Conservation (phyloP, 2,113 vertebrate species). For the Pelobates fuscus region DNA sequence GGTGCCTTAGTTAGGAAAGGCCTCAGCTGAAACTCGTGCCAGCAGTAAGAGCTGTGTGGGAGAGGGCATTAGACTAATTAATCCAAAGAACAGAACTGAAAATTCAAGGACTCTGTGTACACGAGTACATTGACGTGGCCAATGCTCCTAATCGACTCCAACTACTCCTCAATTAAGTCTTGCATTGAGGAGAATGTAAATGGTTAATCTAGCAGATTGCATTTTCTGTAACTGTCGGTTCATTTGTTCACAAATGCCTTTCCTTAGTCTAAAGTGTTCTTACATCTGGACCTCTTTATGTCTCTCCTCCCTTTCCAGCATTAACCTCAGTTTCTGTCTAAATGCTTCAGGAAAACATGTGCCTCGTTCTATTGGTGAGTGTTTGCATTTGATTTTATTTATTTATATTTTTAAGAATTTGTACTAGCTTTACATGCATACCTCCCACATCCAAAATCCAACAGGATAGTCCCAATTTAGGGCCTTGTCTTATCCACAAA, state of each 20-base stretch:
- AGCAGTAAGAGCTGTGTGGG: background rate
- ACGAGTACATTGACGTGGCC: background rate
- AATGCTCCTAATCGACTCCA: background rate
- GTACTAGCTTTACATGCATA: too few relatives aligned
- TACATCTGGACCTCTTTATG: constrained; percentile 31
- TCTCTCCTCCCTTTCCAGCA: constrained; percentile 68
- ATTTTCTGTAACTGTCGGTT: background rate
- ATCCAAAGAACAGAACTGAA: background rate
- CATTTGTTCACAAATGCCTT: background rate
- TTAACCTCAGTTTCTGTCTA: constrained; percentile 91
- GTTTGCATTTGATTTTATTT: background rate
- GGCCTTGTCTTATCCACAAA: too few relatives aligned
- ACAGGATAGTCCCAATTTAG: too few relatives aligned
- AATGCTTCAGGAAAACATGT: constrained; percentile 86
- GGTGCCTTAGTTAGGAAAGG: background rate
- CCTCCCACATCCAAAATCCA: too few relatives aligned
- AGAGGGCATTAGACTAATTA: background rate
- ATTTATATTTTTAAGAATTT: too few relatives aligned
- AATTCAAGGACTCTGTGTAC: background rate
- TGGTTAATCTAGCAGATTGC: too few relatives aligned
- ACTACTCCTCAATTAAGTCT: background rate
- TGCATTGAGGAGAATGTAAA: background rate
- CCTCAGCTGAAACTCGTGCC: background rate
- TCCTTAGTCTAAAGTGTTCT: background rate
- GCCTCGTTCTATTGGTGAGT: constrained; percentile 80